Base-by-base conservation (phyloP, 2,113 vertebrate species). In the Hippocampus abdominalis region DNA sequence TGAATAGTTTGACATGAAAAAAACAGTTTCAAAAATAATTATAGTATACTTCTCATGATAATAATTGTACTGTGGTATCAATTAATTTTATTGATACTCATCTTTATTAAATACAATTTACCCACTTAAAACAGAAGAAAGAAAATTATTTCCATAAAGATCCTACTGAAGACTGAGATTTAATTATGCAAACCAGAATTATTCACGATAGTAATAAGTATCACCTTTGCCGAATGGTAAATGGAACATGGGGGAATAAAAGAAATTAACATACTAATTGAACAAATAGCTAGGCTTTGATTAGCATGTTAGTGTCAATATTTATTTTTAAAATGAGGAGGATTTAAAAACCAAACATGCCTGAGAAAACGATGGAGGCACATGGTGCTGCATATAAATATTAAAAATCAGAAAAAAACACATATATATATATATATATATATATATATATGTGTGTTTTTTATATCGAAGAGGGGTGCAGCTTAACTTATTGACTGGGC, bases 231-330 rank as follows among this genome's bases (percentile, higher is more conserved):
- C 67, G 77, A 59, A 59, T 62, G 59, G 49, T 77, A 74, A 80
- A 81, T 76, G 61, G 32, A 80, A 60, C 70, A 66, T 44, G 0
- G 57, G 69, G 63, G 69, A 80, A 84, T 72, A 81, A 73, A 78
- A 75, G 53, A 53, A 69, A 86, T 89, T 86, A 81, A 69, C 85
- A 89, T 87, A 84, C 64, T 81, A 87, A 87, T 87, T 61, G 76
- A 64, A 64, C 42, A 42, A 81, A 84, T 61, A 71, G 76, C 21
- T 68, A 64, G 56, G 68, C 27, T 76, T 63, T 83, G 63, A 83
- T 86, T 77, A 87, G 46, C 70, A 83, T 64, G 48, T 80, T 74
- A 69, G 68, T n/a, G 66, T 70, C 84, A 87, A 87, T 88, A 87
- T 86, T 79, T 86, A 76, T 74, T 79, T 70, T 74, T 75, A 79